These are phyloP conservation scores for Acanthococcus lagerstroemiae DNA, from an alignment of 2,888 invertebrate genomes.

Conservation along the genomic window DNA sequence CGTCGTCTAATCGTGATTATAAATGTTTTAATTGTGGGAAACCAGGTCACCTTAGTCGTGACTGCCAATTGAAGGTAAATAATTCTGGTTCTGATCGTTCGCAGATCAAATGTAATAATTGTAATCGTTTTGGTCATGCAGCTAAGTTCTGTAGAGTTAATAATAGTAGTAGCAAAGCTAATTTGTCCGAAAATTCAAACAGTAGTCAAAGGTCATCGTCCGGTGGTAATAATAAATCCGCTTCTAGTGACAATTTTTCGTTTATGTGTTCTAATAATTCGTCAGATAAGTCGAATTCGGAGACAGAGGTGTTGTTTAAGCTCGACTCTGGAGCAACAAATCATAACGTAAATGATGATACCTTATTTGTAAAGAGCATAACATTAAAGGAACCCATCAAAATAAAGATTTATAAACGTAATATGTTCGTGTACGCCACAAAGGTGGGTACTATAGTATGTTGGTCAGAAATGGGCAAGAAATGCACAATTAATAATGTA, in stretches of 20 bases:
- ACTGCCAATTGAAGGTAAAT: neutral
- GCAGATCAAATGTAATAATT: neutral
- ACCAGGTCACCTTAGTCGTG: too few relatives aligned
- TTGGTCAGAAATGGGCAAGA: neutral
- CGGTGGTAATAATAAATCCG: too few relatives aligned
- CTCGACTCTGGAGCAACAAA: neutral
- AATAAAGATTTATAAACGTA: neutral
- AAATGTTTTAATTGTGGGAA: too few relatives aligned
- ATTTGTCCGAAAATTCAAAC: neutral
- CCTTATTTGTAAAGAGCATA: neutral
- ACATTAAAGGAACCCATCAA: neutral
- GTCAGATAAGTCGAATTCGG: neutral
- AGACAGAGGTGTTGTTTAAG: neutral
- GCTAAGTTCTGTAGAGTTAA: neutral
- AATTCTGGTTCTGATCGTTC: neutral
- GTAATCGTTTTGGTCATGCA: neutral
- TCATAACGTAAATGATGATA: too few relatives aligned
- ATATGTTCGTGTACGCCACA: neutral
- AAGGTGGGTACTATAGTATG: neutral
- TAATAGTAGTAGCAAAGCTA: neutral
- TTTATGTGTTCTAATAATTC: neutral
- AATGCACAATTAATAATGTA: neutral
- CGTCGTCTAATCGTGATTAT: too few relatives aligned
- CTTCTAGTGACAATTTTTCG: too few relatives aligned
- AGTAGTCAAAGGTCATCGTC: neutral